phyloP scores from a whole-genome alignment of 2,797 vertebrate species.

The Cheirogaleus major region DNA sequence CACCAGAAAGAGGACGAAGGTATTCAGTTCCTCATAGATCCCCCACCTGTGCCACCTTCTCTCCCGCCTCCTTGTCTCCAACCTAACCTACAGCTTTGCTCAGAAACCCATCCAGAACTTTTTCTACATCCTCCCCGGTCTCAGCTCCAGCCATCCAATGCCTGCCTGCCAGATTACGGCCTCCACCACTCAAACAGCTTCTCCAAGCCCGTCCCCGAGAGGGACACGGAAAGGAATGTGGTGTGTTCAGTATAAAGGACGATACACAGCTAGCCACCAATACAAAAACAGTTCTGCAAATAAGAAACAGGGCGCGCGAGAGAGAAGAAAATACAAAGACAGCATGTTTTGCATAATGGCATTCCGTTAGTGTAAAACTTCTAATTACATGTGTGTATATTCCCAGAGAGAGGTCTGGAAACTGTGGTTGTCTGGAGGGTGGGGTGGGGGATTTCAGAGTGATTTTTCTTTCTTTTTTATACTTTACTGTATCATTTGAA shows the following conservation, averaged over 20 bases:
- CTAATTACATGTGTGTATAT: neutral
- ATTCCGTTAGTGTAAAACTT: neutral
- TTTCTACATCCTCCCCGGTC: neutral
- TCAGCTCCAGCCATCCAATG: neutral
- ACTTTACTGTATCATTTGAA: neutral
- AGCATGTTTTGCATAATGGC: neutral
- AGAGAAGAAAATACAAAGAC: neutral
- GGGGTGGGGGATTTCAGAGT: neutral
- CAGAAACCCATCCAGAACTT: neutral
- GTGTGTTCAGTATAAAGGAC: neutral
- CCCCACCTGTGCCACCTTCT: neutral
- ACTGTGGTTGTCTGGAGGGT: neutral
- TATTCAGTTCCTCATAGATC: neutral
- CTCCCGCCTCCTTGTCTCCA: neutral
- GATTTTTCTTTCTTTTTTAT: neutral
- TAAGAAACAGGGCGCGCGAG: neutral
- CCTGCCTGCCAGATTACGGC: neutral
- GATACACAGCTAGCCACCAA: neutral
- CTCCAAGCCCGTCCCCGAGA: neutral
- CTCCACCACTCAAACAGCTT: neutral
- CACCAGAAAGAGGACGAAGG: fast-evolving
- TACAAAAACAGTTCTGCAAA: neutral
- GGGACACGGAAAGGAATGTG: neutral
- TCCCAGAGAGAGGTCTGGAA: neutral
- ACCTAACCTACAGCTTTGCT: neutral